Conservation (phyloP, 2,888 invertebrate genomes). For the Invenusta paracnida region DNA sequence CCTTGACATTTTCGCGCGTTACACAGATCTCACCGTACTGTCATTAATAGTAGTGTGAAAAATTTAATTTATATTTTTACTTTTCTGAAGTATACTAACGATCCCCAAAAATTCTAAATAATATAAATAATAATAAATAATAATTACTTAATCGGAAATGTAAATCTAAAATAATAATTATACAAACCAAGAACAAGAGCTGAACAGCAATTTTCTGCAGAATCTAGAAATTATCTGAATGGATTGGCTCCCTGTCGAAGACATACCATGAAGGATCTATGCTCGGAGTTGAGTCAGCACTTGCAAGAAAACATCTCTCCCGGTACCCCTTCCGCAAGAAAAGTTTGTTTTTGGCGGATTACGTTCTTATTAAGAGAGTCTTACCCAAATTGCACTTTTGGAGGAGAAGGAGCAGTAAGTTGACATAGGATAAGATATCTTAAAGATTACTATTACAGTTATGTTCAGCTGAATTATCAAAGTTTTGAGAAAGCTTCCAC, state of each 20-base stretch:
- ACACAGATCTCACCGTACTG: too few species aligned
- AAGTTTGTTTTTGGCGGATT: neutral
- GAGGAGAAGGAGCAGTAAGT: neutral
- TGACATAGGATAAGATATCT: neutral
- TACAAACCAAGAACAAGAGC: too few species aligned
- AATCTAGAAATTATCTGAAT: neutral
- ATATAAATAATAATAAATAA: too few species aligned
- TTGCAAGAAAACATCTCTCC: neutral
- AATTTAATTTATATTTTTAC: too few species aligned
- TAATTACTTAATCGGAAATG: too few species aligned
- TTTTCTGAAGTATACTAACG: too few species aligned
- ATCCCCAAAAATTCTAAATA: too few species aligned
- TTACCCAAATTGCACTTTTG: neutral
- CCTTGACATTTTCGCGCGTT: too few species aligned
- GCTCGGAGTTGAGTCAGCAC: neutral
- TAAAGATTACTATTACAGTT: neutral
- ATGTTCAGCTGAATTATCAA: neutral
- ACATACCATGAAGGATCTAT: neutral
- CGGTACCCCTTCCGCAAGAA: neutral
- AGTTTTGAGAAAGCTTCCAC: neutral
- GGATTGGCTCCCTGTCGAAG: neutral
- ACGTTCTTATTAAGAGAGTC: neutral
- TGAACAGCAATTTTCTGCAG: neutral
- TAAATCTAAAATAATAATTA: too few species aligned
- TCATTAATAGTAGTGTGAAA: too few species aligned